These are phyloP conservation scores for Tinamus major DNA, from an alignment of 2,797 vertebrate species.

Conservation along the genomic window DNA sequence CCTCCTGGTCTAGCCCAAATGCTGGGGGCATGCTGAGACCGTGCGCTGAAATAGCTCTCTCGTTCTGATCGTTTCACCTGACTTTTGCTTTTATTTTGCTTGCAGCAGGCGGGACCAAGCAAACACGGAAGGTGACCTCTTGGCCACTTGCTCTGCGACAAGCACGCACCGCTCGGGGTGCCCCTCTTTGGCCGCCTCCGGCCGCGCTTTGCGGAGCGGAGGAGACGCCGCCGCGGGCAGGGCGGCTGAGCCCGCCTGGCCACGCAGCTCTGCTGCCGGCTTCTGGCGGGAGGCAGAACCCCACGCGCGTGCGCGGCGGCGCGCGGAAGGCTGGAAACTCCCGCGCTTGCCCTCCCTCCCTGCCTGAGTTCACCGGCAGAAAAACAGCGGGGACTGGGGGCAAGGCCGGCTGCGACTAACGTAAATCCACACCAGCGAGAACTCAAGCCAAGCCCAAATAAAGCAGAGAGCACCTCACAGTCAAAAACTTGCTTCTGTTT, in stretches of 20 bases:
- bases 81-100: neutral
- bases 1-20: neutral
- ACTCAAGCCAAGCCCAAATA: neutral
- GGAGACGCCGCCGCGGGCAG: accelerated
- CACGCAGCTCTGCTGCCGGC: neutral
- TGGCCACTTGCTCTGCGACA: neutral
- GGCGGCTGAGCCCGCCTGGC: neutral
- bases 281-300: neutral
- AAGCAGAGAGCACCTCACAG: neutral
- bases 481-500: neutral
- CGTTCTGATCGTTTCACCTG: neutral
- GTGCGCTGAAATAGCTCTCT: neutral
- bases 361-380: neutral
- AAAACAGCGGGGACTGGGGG: neutral
- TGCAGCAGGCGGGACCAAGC: neutral
- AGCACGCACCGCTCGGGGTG: neutral
- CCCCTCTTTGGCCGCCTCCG: slow-evolving; percentile 86
- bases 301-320: neutral
- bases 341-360: neutral
- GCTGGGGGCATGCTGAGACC: neutral
- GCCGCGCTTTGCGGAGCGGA: slow-evolving; percentile 82
- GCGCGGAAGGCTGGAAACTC: neutral
- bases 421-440: neutral
- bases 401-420: neutral
- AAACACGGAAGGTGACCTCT: accelerated